A percentile compares a stretch with the other conserved stretches of the same genome.
These are phyloP conservation scores for Ceyx melanurus DNA, from an alignment of 2,113 vertebrate species.

Conservation along the genomic window DNA sequence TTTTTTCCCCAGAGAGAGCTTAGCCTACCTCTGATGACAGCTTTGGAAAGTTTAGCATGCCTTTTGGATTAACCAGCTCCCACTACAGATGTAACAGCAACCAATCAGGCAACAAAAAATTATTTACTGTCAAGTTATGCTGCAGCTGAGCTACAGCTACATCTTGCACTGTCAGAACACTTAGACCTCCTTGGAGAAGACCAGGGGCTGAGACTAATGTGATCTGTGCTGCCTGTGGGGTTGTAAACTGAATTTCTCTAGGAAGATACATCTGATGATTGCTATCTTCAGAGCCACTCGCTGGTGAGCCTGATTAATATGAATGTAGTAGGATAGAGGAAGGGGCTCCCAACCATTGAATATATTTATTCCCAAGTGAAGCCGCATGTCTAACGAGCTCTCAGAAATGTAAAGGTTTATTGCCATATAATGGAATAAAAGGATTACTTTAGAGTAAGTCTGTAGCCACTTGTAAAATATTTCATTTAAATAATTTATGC, in stretches of 20 bases:
- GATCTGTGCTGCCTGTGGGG: neutral
- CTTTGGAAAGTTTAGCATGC: neutral
- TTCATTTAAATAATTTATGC: constrained; percentile 72
- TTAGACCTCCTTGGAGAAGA: constrained; percentile 17
- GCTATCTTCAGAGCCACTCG: neutral
- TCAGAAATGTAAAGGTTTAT: constrained; percentile 65
- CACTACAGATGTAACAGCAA: neutral
- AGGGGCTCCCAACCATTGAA: constrained; percentile 6
- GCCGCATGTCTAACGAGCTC: constrained; percentile 13
- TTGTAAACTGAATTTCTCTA: constrained; percentile 33
- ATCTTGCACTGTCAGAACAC: neutral
- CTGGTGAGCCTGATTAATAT: constrained; percentile 48
- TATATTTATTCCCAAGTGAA: constrained; percentile 49
- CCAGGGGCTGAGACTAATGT: neutral
- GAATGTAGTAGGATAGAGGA: neutral
- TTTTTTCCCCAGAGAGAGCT: neutral
- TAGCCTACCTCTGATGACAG: neutral
- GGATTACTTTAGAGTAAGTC: constrained; percentile 58
- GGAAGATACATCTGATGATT: constrained; percentile 19
- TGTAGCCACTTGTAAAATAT: constrained; percentile 59
- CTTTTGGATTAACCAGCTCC: neutral
- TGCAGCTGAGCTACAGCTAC: neutral
- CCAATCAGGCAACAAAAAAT: neutral
- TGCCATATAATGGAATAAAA: constrained; percentile 59
- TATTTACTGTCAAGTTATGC: constrained; percentile 7